phyloP scores from a whole-genome alignment of 2,888 invertebrate genomes.

The Drosophila melanocephala region DNA sequence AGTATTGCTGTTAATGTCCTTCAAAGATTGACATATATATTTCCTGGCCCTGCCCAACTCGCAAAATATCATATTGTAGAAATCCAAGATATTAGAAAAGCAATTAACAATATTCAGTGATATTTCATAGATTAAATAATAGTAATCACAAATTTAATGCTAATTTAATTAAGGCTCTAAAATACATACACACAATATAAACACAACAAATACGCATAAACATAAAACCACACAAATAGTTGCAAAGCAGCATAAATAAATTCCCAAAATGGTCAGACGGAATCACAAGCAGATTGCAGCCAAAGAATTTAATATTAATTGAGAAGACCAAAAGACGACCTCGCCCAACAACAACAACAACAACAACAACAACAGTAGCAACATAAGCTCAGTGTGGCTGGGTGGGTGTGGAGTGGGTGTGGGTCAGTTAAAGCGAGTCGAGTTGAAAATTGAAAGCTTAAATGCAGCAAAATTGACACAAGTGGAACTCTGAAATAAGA shows the following conservation, averaged over 20 bases:
- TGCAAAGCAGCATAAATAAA: background rate
- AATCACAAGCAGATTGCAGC: constrained; percentile 10
- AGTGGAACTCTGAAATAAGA: constrained; percentile 17
- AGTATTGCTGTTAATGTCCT: background rate
- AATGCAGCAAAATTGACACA: constrained; percentile 61
- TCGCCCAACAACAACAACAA: constrained; percentile 58
- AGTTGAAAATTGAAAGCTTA: constrained; percentile 59
- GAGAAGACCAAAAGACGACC: constrained; percentile 52
- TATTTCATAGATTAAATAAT: background rate
- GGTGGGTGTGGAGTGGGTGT: background rate
- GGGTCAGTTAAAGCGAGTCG: constrained; percentile 53
- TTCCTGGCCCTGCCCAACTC: background rate
- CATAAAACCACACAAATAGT: background rate
- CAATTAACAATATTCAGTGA: background rate
- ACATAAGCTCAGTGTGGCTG: background rate
- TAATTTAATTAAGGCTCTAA: background rate
- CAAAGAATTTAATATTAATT: constrained; percentile 48
- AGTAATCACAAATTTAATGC: background rate
- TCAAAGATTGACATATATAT: background rate
- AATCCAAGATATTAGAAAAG: background rate
- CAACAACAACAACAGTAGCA: constrained; percentile 49
- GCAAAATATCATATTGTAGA: background rate
- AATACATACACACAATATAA: background rate
- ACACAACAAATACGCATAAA: background rate
- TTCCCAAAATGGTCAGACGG: constrained; percentile 1